Base-by-base conservation (phyloP, 37 sponge, comb jelly and placozoan species). In the Agelas oroides region DNA sequence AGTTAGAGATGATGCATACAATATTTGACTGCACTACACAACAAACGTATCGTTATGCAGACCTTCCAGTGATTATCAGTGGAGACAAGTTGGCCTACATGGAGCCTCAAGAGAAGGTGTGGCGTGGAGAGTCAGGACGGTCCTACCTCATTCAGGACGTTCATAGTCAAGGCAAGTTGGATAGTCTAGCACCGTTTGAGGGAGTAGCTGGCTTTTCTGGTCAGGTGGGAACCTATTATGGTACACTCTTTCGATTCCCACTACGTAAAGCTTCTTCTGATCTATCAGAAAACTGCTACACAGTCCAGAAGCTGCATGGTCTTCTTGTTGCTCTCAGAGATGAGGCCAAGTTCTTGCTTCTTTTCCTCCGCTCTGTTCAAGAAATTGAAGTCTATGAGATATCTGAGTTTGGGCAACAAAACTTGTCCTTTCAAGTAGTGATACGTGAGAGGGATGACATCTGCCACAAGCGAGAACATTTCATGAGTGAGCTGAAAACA, bases 211-310 rank as follows among this genome's bases (percentile, higher is more conserved):
- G 85, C 23, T 88, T 86, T 35, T 54, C 33, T 33, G 6, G 58
- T 35, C 52, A 40, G 21, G 57, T 27, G 1, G 19, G 15, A n/a
- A 38, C 19, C 33, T 89, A 86, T 86, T 13, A 25, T 19, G 64
- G 70, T 0, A 94, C 95, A 16, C 31, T 94, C 25, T 91, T 94
- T 66, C 85, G 95, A 0, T 90, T 94, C 73, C 95, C 95, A 27
- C 74, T 94, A 15, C 85, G 95, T 24, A 91, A 40, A 16, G 41
- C 6, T n/a, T 17, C 75, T 33, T 81, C 82, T 40, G 61, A 69
- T 25, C 65, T 92, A 16, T 87, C 88, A 15, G 59, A 78, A 32
- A 59, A 84, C 1, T 30, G 79, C 12, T 84, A 87, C 61, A 59
- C 38, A n/a, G 3, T 84, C 3, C 31, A 73, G 20, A 84, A 69